Evolutionary conservation across 2,888 invertebrate species (phyloP), one percentile per base, ranked within the genome.

Genomic region (Agonopterix heracliana): DNA sequence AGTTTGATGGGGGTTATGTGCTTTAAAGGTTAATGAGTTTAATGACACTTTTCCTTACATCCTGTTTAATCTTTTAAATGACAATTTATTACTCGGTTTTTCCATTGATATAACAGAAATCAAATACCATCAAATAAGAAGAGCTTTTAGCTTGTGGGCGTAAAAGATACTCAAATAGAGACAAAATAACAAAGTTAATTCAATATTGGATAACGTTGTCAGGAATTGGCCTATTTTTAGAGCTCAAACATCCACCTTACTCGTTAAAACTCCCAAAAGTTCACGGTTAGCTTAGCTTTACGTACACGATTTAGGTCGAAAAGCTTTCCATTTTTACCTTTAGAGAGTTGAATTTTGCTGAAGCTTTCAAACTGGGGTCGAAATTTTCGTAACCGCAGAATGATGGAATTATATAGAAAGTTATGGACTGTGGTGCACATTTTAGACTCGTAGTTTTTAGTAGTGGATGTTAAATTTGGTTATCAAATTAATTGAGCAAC

Each of bases 231-330:
- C 38, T 38, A 38, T 38, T 38, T 38, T 38, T n/a, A n/a, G 10
- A 38, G 38, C 26, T 26, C 26, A 26, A 26, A 26, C 10, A 10
- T 38, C 38, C 11, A 57, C 54, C 55, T 62, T 59, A 49, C 67
- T 74, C 70, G 71, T 74, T 71, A 71, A 75, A 76, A 70, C 52
- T 56, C 60, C 60, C 54, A 59, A 68, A 75, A 71, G 65, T 74
- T 71, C 66, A 66, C 69, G 71, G 70, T 71, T 75, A 69, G 69
- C 62, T 73, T 65, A 64, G 61, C 66, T 55, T 61, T 63, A 59
- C 63, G 59, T 67, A 66, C 62, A 69, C 67, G 70, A 74, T 75
- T 72, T 73, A 58, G 69, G 66, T 68, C 60, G 66, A 66, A 71
- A 66, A 67, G 66, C 59, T 64, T 68, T 74, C 64, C 64, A 65